Conservation (phyloP, 2,797 vertebrate species). For the Microhierax caerulescens region DNA sequence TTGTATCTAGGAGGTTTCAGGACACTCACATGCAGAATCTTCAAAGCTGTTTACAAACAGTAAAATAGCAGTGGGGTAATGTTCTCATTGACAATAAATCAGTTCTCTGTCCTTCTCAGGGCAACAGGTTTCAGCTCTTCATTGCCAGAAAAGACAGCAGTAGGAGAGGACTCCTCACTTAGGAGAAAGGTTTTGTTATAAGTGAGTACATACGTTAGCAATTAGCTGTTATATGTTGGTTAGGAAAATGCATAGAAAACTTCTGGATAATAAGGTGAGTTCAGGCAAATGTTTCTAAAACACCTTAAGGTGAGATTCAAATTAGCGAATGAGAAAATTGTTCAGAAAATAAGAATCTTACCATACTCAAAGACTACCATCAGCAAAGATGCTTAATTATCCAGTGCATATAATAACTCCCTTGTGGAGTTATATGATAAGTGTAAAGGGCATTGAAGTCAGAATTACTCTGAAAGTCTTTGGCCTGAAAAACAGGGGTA, state of each 20-base stretch:
- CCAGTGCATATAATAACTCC: slow-evolving; percentile 34
- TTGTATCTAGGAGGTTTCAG: not conserved
- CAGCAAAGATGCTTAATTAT: slow-evolving; percentile 60
- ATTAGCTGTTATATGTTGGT: not conserved
- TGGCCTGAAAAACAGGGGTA: not conserved
- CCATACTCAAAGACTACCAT: slow-evolving; percentile 25
- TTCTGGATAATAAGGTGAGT: not conserved
- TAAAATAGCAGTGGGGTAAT: not conserved
- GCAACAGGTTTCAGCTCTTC: not conserved
- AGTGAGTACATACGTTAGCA: not conserved
- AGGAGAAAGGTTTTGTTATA: not conserved
- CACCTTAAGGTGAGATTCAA: slow-evolving; percentile 35
- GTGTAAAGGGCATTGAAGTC: slow-evolving; percentile 28
- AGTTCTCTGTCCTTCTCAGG: not conserved
- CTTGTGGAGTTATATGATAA: slow-evolving; percentile 15
- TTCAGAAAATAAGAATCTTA: slow-evolving; percentile 34
- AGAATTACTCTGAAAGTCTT: not conserved
- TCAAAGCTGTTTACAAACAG: not conserved
- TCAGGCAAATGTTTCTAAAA: slow-evolving; percentile 16
- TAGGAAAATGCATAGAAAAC: not conserved
- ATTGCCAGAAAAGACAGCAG: not conserved
- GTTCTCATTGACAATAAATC: not conserved
- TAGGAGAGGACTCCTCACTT: not conserved
- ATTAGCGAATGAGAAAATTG: slow-evolving; percentile 30
- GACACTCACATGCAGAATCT: not conserved